A percentile compares a stretch with the other conserved stretches of the same genome.
These are phyloP conservation scores for Nephotettix cincticeps DNA, from an alignment of 1,140 invertebrate genomes.

Conservation along the genomic window DNA sequence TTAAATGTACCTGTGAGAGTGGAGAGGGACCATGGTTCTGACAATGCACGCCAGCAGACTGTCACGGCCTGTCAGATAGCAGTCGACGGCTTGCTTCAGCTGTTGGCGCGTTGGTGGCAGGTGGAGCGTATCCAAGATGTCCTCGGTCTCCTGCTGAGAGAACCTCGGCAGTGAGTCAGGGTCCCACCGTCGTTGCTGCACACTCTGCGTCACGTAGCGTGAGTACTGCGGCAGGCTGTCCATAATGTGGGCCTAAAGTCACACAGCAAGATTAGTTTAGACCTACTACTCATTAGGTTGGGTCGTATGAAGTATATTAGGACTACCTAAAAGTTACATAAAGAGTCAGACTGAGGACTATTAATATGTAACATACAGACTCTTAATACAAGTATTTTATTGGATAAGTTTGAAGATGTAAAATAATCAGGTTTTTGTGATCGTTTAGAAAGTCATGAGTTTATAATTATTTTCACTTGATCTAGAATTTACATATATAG, in stretches of 20 bases:
- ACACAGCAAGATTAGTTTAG: no score
- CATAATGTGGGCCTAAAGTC: constrained; percentile 1
- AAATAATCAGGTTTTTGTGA: no score
- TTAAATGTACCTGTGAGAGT: background rate
- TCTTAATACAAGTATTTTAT: no score
- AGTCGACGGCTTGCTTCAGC: background rate
- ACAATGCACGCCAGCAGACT: constrained; percentile 3
- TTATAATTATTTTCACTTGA: no score
- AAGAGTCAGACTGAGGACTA: no score
- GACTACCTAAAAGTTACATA: no score
- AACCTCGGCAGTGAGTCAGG: background rate
- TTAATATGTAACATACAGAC: no score
- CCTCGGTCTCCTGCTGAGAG: constrained; percentile 8
- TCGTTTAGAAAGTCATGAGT: no score
- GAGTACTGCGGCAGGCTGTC: constrained; percentile 18
- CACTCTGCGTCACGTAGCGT: background rate
- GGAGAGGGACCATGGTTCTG: background rate
- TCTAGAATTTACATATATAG: no score
- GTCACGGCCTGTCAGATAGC: background rate
- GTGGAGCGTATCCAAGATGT: constrained; percentile 5
- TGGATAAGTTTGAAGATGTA: no score
- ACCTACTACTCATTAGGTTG: no score
- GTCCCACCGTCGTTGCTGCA: background rate
- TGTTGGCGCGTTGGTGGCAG: background rate
- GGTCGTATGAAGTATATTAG: no score